phyloP scores from a whole-genome alignment of 2,888 invertebrate species.

The Cinara cedri region DNA sequence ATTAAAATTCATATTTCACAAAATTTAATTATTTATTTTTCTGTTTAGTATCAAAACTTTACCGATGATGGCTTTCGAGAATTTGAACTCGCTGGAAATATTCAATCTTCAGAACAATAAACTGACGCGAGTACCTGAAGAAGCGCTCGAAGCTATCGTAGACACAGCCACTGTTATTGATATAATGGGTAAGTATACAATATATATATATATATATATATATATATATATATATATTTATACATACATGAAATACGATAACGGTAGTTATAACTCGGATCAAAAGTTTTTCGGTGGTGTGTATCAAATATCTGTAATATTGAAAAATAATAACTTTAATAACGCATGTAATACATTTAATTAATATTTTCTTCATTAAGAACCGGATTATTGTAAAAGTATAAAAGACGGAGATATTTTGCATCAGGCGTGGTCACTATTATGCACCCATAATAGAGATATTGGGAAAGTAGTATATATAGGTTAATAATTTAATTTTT shows the following conservation, averaged over 20 bases:
- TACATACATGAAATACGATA: no score
- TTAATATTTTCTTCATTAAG: no score
- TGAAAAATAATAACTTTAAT: neutral
- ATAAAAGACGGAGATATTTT: no score
- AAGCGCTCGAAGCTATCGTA: conserved; percentile 86
- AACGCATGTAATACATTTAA: no score
- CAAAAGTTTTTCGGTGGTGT: neutral
- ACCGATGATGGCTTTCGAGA: conserved; percentile 84
- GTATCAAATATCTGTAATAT: neutral
- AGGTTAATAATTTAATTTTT: no score
- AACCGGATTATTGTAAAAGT: no score
- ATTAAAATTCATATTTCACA: no score
- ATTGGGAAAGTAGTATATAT: no score
- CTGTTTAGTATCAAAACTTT: conserved; percentile 76
- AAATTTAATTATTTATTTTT: neutral
- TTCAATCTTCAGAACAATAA: conserved; percentile 88
- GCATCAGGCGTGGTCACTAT: no score
- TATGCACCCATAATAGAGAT: no score
- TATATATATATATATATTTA: no score
- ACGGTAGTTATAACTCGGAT: neutral
- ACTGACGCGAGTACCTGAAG: conserved; percentile 80
- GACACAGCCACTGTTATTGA: conserved; percentile 86
- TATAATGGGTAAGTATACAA: conserved; percentile 75
- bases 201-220: neutral
- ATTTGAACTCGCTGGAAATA: conserved; percentile 86